These are phyloP conservation scores for Drosophila eugracilis DNA, from an alignment of 1,140 invertebrate species.

Conservation along the genomic window DNA sequence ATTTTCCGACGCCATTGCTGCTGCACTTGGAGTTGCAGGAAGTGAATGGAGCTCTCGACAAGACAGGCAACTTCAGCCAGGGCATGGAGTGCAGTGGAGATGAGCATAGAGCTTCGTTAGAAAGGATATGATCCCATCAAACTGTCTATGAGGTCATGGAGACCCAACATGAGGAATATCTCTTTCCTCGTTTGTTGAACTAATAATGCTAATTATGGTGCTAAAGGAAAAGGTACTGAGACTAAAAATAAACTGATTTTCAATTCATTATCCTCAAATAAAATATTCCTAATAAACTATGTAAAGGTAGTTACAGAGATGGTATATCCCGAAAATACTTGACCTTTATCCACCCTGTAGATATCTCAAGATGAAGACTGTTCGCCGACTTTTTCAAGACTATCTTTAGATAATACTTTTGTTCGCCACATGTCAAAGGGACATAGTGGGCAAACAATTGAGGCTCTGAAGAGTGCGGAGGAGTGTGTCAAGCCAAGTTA, in stretches of 20 bases:
- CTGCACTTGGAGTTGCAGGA: constrained; percentile 59
- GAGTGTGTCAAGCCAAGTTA: constrained; percentile 36
- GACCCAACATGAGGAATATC: neutral
- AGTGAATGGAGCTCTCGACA: constrained; percentile 67
- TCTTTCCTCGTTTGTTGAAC: too few relatives aligned
- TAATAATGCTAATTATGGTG: neutral
- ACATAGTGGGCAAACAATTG: constrained; percentile 38
- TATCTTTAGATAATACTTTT: constrained; percentile 56
- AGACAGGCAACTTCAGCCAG: constrained; percentile 61
- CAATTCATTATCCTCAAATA: too few relatives aligned
- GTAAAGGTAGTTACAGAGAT: too few relatives aligned
- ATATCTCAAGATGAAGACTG: neutral
- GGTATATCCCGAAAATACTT: too few relatives aligned
- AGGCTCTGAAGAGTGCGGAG: constrained; percentile 17
- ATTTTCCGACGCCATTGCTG: constrained; percentile 18
- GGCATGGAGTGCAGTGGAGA: constrained; percentile 39
- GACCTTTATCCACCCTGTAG: constrained; percentile 1
- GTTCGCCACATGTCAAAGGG: constrained; percentile 43
- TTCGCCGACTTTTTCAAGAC: constrained; percentile 23
- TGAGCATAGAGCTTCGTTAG: constrained; percentile 11
- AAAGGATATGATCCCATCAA: constrained; percentile 18
- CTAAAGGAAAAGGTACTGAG: too few relatives aligned
- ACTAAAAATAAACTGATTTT: too few relatives aligned
- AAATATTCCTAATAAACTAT: too few relatives aligned
- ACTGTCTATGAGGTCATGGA: constrained; percentile 13